These are phyloP conservation scores for Boloria euphrosyne DNA, from an alignment of 2,888 invertebrate species.

Conservation along the genomic window DNA sequence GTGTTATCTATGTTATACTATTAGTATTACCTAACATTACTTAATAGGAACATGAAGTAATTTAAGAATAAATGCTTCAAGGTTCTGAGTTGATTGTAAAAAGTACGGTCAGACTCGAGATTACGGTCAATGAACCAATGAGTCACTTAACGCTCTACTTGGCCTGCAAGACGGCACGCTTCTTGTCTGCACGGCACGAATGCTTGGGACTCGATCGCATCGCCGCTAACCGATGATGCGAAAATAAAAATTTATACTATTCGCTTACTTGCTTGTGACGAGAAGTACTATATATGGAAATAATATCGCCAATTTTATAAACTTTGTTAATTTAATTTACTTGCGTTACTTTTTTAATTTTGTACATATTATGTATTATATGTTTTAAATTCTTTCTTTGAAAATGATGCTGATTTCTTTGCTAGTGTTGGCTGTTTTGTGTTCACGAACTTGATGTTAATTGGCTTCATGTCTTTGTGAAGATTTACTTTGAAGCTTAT, in stretches of 20 bases:
- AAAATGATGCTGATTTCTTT: no score
- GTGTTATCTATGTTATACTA: no score
- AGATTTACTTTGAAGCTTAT: no score
- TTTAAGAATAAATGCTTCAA: neutral
- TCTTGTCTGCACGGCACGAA: conserved; percentile 5
- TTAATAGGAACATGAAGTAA: no score
- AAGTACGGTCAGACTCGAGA: conserved; percentile 41
- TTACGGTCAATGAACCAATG: conserved; percentile 66
- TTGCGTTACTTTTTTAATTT: no score
- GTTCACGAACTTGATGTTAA: no score
- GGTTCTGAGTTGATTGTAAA: conserved; percentile 23
- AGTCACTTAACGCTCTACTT: conserved; percentile 69
- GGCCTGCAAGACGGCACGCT: conserved; percentile 34
- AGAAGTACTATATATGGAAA: neutral
- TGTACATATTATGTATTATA: no score
- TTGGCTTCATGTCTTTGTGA: no score
- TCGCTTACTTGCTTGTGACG: neutral
- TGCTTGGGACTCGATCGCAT: conserved; percentile 8
- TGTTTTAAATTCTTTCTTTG: no score
- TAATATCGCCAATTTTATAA: neutral
- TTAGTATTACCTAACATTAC: no score
- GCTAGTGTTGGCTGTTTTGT: no score
- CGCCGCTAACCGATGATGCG: neutral
- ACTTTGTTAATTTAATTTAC: no score
- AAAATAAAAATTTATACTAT: neutral